phyloP scores from a whole-genome alignment of 2,888 invertebrate genomes.

The Miltochrista miniata region DNA sequence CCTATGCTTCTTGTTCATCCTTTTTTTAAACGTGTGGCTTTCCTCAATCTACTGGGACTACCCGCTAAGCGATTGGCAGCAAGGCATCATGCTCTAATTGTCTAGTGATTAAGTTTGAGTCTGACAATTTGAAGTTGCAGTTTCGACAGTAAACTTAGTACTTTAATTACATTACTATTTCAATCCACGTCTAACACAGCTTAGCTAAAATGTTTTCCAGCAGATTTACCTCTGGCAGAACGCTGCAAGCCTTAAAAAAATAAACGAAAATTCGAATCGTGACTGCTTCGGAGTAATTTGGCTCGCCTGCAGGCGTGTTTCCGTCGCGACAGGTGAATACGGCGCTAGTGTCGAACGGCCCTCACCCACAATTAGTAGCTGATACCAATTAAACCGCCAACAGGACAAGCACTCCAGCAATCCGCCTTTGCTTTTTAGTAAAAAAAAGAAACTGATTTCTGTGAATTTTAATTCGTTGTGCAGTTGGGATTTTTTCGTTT shows the following conservation, averaged over 20 bases:
- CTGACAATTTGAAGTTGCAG: too few relatives aligned
- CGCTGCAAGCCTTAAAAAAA: too few relatives aligned
- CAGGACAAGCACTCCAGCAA: conserved; percentile 33
- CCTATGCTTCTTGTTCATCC: too few relatives aligned
- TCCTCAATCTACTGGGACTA: too few relatives aligned
- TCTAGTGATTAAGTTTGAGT: too few relatives aligned
- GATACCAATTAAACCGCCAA: conserved; percentile 65
- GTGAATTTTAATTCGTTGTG: neutral
- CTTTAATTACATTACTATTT: too few relatives aligned
- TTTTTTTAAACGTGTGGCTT: too few relatives aligned
- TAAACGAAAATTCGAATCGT: conserved; percentile 39
- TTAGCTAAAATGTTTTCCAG: too few relatives aligned
- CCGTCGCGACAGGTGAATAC: conserved; percentile 60
- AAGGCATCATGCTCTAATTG: too few relatives aligned
- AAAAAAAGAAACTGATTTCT: conserved; percentile 16
- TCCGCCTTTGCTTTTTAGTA: conserved; percentile 21
- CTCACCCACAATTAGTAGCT: conserved; percentile 65
- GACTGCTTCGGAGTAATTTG: conserved; percentile 53
- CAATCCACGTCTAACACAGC: too few relatives aligned
- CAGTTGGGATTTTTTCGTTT: neutral
- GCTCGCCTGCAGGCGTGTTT: conserved; percentile 42
- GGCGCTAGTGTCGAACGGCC: conserved; percentile 48
- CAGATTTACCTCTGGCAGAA: neutral
- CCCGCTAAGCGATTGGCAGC: too few relatives aligned
- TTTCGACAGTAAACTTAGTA: too few relatives aligned